These are phyloP conservation scores for Halocynthia aurantium DNA, from an alignment of 23 tunicate genomes.

Conservation along the genomic window DNA sequence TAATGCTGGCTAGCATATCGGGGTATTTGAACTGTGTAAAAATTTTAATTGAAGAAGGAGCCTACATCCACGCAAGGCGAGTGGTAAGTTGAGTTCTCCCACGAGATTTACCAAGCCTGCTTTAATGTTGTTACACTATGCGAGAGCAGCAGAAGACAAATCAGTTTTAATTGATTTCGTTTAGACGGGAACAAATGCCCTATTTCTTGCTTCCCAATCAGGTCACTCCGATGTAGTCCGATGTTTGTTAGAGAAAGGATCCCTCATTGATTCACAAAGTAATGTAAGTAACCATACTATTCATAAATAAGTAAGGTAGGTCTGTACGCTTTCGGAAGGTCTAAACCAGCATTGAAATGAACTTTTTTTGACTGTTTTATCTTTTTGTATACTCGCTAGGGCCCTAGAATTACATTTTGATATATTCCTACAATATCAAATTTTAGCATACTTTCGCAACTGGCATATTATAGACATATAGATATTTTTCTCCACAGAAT, in stretches of 20 bases:
- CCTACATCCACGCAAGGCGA: constrained; percentile 42
- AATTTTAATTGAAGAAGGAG: constrained; percentile 35
- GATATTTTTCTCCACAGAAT: constrained; percentile 12
- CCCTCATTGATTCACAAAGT: constrained; percentile 37
- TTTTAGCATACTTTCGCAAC: too few relatives aligned
- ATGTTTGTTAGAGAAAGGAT: constrained; percentile 26
- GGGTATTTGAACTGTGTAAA: constrained; percentile 42
- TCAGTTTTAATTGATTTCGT: neutral
- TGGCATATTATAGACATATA: neutral
- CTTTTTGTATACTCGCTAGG: neutral
- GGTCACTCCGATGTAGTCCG: constrained; percentile 38
- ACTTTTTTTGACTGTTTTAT: too few relatives aligned
- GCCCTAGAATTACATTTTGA: neutral
- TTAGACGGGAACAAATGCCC: constrained; percentile 55
- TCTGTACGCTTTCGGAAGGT: neutral
- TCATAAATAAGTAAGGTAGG: neutral
- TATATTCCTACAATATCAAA: neutral
- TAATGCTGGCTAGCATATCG: constrained; percentile 55
- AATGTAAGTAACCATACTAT: constrained; percentile 15
- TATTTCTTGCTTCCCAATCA: constrained; percentile 62
- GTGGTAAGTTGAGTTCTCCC: constrained; percentile 12
- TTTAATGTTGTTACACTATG: neutral
- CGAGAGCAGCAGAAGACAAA: neutral
- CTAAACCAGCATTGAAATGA: too few relatives aligned
- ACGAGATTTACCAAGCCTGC: neutral